Conservation (phyloP, 2,113 vertebrate genomes). For the Dromiciops gliroides region DNA sequence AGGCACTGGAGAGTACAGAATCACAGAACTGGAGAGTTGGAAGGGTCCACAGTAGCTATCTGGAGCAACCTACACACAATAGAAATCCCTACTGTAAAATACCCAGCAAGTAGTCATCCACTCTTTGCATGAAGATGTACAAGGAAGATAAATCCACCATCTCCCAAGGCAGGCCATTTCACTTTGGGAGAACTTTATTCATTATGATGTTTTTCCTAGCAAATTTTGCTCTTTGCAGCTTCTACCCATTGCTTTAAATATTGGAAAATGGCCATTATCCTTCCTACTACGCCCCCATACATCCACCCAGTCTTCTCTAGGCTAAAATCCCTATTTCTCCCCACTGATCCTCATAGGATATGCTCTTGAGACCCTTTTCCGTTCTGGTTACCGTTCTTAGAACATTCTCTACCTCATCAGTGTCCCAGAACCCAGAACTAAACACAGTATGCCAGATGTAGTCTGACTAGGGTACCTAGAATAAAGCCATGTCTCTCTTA, state of each 20-base stretch:
- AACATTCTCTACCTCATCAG: no score
- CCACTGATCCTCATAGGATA: background rate
- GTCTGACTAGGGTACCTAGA: background rate
- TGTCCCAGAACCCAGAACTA: no score
- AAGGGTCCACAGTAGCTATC: background rate
- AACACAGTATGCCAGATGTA: no score
- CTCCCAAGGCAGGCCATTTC: background rate
- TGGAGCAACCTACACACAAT: background rate
- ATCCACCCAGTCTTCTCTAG: background rate
- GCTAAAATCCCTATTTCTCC: background rate
- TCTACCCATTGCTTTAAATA: background rate
- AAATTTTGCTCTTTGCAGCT: background rate
- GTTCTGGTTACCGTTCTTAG: no score
- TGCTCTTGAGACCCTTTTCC: background rate
- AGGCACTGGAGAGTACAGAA: background rate
- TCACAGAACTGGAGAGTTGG: background rate
- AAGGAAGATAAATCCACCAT: background rate
- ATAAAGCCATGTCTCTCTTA: background rate
- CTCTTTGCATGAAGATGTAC: background rate
- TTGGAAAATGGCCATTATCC: background rate
- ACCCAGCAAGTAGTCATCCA: background rate
- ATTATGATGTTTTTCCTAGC: background rate
- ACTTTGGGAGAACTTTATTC: background rate
- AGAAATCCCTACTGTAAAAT: background rate
- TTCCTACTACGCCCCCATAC: background rate